phyloP scores from a whole-genome alignment of 2,113 vertebrate species.

The Bagarius yarrelli region DNA sequence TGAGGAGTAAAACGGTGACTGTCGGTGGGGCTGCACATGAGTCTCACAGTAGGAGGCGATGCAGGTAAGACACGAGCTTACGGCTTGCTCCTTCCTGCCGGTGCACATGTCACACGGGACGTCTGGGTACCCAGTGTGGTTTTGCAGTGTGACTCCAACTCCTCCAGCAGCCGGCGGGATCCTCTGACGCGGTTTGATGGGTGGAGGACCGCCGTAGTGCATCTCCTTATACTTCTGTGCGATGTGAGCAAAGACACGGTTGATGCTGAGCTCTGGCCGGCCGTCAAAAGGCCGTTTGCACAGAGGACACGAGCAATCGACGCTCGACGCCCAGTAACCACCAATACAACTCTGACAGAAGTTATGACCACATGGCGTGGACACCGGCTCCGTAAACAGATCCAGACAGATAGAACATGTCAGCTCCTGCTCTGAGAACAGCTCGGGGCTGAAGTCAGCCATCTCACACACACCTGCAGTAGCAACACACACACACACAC shows the following conservation, averaged over 20 bases:
- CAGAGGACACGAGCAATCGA: slow-evolving; percentile 65
- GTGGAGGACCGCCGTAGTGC: slow-evolving; percentile 48
- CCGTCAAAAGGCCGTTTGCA: slow-evolving; percentile 65
- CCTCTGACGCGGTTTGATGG: background rate
- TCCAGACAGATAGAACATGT: slow-evolving; percentile 77
- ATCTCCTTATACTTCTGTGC: slow-evolving; percentile 65
- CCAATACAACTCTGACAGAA: slow-evolving; percentile 69
- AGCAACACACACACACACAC: background rate
- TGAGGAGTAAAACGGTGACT: slow-evolving; percentile 60
- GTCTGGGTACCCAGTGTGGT: background rate
- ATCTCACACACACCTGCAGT: slow-evolving; percentile 34
- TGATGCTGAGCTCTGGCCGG: slow-evolving; percentile 70
- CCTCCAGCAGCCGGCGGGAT: fast-evolving
- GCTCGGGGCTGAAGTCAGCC: slow-evolving; percentile 50
- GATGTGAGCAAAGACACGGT: slow-evolving; percentile 71
- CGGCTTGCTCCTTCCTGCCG: slow-evolving; percentile 62
- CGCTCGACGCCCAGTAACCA: slow-evolving; percentile 61
- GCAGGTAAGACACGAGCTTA: slow-evolving; percentile 74
- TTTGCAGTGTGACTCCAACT: background rate
- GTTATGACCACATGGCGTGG: slow-evolving; percentile 76
- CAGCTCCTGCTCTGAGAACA: slow-evolving; percentile 71
- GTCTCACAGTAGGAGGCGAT: slow-evolving; percentile 70
- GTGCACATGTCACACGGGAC: slow-evolving; percentile 72
- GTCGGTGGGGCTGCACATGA: slow-evolving; percentile 65
- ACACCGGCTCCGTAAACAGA: slow-evolving; percentile 69